Percentiles rank a stretch among this genome's conserved stretches.
Conservation (phyloP, 2,888 invertebrate species). For the Didymodactylos carnosus region DNA sequence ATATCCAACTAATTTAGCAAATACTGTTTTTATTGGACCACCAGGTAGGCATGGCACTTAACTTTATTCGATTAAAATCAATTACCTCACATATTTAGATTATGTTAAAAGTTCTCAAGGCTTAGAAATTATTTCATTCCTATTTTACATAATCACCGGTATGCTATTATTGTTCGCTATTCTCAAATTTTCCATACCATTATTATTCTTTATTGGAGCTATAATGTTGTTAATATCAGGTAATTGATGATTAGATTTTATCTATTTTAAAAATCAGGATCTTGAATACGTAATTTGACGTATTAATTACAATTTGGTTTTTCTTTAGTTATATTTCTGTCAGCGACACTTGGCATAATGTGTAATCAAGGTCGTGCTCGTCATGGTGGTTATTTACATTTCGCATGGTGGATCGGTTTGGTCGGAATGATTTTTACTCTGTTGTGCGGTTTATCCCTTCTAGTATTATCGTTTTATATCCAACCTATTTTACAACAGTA, state of each 20-base stretch:
- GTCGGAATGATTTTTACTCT: too few species aligned
- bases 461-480: too few species aligned
- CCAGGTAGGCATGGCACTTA: not conserved
- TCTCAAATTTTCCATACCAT: not conserved
- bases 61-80: too few species aligned
- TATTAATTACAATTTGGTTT: not conserved
- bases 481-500: too few species aligned
- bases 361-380: not conserved
- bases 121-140: not conserved
- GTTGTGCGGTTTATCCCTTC: too few species aligned
- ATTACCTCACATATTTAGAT: too few species aligned
- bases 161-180: not conserved
- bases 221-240: not conserved
- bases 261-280: not conserved
- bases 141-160: not conserved
- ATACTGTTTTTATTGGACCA: not conserved
- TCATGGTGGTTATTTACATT: not conserved
- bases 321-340: not conserved
- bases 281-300: too few species aligned
- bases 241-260: too few species aligned
- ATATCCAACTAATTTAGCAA: not conserved
- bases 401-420: not conserved
- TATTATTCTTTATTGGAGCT: not conserved
- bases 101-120: not conserved
- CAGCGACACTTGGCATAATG: too few species aligned